phyloP scores from a whole-genome alignment of 2,797 vertebrate genomes.

The Typhlichthys eigenmanni region DNA sequence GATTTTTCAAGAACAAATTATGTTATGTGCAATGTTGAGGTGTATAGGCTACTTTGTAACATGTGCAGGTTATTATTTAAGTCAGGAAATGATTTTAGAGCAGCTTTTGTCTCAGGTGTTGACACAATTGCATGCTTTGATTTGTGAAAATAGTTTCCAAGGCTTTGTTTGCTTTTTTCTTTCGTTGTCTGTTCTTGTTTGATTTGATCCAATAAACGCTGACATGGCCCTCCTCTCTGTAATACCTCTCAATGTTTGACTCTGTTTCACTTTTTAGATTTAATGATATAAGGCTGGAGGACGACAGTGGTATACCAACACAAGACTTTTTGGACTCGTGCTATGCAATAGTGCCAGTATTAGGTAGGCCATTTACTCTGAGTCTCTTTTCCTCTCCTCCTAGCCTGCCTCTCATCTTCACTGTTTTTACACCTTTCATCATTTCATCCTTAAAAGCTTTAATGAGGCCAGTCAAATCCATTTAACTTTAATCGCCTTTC shows the following conservation, averaged over 20 bases:
- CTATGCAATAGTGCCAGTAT: conserved; percentile 97
- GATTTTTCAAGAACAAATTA: conserved; percentile 33
- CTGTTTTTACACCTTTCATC: conserved; percentile 20
- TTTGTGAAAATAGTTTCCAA: conserved; percentile 54
- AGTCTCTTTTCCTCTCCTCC: conserved; percentile 45
- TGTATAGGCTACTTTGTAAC: too few relatives aligned
- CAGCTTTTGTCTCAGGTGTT: conserved; percentile 39
- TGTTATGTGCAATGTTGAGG: too few relatives aligned
- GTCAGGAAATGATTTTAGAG: conserved; percentile 6
- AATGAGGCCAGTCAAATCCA: not conserved
- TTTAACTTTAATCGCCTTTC: not conserved
- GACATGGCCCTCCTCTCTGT: conserved; percentile 45
- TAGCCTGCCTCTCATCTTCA: not conserved
- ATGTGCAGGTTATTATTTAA: not conserved
- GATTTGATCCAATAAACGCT: conserved; percentile 73
- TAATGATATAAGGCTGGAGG: conserved; percentile 94
- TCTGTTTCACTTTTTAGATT: conserved; percentile 84
- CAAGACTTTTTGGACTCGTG: conserved; percentile 96
- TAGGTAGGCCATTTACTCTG: conserved; percentile 85
- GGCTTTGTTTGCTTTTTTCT: conserved; percentile 47
- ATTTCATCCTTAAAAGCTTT: conserved; percentile 30
- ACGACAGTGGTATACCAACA: conserved; percentile 94
- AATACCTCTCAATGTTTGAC: conserved; percentile 71
- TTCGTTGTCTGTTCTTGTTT: conserved; percentile 56
- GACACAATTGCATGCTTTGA: conserved; percentile 46